These are phyloP conservation scores for Perca fluviatilis DNA, from an alignment of 2,113 vertebrate genomes.

Conservation along the genomic window DNA sequence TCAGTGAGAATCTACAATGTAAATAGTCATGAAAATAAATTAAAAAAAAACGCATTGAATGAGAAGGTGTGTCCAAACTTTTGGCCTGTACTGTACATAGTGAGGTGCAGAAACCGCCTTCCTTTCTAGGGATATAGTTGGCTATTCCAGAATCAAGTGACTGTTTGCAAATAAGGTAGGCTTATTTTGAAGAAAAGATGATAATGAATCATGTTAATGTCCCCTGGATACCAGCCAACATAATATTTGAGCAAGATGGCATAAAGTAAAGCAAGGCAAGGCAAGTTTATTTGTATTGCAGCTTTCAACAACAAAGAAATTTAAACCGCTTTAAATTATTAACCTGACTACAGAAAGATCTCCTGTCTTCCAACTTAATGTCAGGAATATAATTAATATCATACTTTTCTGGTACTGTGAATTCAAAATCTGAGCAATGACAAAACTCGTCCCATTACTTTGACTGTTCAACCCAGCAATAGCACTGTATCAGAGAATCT, in stretches of 20 bases:
- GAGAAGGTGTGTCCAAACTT: no score
- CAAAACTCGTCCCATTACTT: neutral
- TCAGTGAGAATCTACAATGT: no score
- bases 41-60: no score
- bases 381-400: neutral
- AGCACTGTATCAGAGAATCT: neutral
- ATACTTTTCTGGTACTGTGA: neutral
- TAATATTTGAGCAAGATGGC: conserved; percentile 6
- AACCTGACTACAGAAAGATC: neutral
- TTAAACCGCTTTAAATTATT: conserved; percentile 2
- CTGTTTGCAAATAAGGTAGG: neutral
- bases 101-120: neutral
- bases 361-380: neutral
- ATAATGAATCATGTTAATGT: neutral
- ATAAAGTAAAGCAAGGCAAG: neutral
- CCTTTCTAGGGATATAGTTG: neutral
- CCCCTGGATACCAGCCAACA: neutral
- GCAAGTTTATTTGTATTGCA: conserved; percentile 11
- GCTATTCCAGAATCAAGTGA: neutral
- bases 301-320: neutral
- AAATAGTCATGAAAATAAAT: no score
- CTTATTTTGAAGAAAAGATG: neutral
- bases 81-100: no score
- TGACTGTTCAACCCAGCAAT: neutral
- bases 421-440: neutral